Conservation (phyloP, 2,888 invertebrate species). For the Cyrtodaria siliqua region DNA sequence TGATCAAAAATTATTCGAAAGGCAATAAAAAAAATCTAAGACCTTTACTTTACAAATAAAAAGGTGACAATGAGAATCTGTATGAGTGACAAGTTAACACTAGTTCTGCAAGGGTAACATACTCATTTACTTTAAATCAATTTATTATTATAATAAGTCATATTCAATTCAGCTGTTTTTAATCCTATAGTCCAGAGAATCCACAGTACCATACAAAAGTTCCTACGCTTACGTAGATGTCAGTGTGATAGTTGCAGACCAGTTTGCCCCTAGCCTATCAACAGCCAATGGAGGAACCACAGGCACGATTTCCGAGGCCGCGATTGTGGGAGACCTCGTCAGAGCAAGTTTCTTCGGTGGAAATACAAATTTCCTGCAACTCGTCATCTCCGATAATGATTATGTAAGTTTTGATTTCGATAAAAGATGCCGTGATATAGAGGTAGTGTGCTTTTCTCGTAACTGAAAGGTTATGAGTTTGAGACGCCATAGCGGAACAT, state of each 20-base stretch:
- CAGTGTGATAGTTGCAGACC: constrained; percentile 68
- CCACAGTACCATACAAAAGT: constrained; percentile 35
- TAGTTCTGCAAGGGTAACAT: no score
- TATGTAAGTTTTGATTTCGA: constrained; percentile 69
- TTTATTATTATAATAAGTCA: no score
- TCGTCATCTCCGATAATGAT: constrained; percentile 75
- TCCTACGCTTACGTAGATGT: constrained; percentile 71
- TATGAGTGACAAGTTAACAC: no score
- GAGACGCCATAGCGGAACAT: no score
- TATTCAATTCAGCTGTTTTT: no score
- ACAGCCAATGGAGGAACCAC: constrained; percentile 52
- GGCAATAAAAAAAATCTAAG: no score
- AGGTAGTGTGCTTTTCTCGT: not conserved
- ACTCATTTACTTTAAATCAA: no score
- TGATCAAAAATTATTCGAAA: no score
- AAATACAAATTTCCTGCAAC: constrained; percentile 53
- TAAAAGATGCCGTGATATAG: not conserved
- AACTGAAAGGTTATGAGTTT: no score
- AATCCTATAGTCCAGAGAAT: no score
- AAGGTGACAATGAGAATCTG: no score
- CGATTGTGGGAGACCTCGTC: constrained; percentile 68
- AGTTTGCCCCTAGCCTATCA: constrained; percentile 69
- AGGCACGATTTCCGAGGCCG: constrained; percentile 77
- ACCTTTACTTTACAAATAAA: no score
- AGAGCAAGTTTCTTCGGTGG: constrained; percentile 16